Base-by-base conservation (phyloP, 2,113 vertebrate species). In the Phalacrocorax pelagicus region DNA sequence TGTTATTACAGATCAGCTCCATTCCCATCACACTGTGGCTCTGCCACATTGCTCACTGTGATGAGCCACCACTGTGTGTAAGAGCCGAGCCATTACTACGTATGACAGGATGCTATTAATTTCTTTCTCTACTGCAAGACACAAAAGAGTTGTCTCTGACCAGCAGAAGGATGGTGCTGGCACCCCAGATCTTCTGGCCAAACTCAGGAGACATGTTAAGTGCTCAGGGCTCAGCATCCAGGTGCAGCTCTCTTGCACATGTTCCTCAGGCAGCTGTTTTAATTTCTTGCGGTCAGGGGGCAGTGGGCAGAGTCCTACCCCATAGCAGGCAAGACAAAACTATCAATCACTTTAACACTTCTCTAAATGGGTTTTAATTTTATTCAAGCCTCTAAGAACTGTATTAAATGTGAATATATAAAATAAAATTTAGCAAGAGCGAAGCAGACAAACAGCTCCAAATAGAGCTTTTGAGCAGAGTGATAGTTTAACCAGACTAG, bases 121-220 rank as follows among this genome's bases (percentile, higher is more conserved):
- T 83, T 77, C 30, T 90, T 92, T 63, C n/a, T 82, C 21, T 58
- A 12, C 66, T 74, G 77, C 32, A 81, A 90, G 85, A 82, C 27
- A 57, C 30, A 34, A 47, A 55, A 55, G 58, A 65, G 15, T 23
- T 80, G 15, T 65, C 44, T 82, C 54, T 80, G 46, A 77, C 13
- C 13, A 46, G 57, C 22, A 75, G 44, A 82, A 85, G 23, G 44
- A 47, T 59, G 52, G 8, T 75, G 32, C 36, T 86, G n/a, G 38
- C 57, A 71, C 34, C 11, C 18, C 2, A 1, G 9, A 19, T 66
- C 49, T 69, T 88, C 71, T 69, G 42, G 23, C 15, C 49, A 69
- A 42, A 58, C 20, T 36, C 4, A 4, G 51, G 51, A 47, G 20
- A 67, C 10, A 5, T 20, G 13, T 15, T 58, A 69, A 13, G 38